These are phyloP conservation scores for Porites lobata DNA, from an alignment of 92 coral and sea anemone genomes.

Conservation along the genomic window DNA sequence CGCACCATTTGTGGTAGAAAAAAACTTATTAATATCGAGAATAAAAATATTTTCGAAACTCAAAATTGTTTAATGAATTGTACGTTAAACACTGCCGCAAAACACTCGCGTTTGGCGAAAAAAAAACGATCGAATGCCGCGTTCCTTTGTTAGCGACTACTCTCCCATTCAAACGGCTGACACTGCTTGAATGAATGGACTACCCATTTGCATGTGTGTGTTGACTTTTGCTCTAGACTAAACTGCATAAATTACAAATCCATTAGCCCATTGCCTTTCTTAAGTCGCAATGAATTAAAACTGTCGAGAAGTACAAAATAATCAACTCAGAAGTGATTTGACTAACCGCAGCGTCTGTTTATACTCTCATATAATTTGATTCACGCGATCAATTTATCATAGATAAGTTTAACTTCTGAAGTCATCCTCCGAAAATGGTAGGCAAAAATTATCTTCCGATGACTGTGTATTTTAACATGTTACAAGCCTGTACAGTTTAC, in stretches of 20 bases:
- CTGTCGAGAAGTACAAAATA: conserved; percentile 49
- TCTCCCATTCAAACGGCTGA: conserved; percentile 52
- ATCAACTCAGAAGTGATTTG: conserved; percentile 21
- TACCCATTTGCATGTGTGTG: conserved; percentile 76
- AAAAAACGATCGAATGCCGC: conserved; percentile 11
- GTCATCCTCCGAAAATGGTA: not conserved
- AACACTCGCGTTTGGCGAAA: conserved; percentile 9
- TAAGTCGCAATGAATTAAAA: conserved; percentile 57
- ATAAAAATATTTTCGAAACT: conserved; percentile 3
- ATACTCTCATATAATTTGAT: conserved; percentile 19
- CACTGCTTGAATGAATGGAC: conserved; percentile 68
- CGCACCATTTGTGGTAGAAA: conserved; percentile 45
- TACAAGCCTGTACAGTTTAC: conserved; percentile 33
- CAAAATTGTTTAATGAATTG: conserved; percentile 14
- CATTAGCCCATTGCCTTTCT: conserved; percentile 57
- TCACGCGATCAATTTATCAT: conserved; percentile 18
- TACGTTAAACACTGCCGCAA: conserved; percentile 14
- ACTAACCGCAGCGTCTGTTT: conserved; percentile 60
- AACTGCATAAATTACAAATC: conserved; percentile 79
- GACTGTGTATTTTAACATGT: conserved; percentile 49
- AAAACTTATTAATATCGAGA: conserved; percentile 33
- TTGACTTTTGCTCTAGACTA: conserved; percentile 66
- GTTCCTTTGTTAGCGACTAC: conserved; percentile 61
- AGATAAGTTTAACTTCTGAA: conserved; percentile 23
- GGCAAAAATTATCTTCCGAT: conserved; percentile 11